Conservation (phyloP, 2,113 vertebrate genomes). For the Nothocercus julius region DNA sequence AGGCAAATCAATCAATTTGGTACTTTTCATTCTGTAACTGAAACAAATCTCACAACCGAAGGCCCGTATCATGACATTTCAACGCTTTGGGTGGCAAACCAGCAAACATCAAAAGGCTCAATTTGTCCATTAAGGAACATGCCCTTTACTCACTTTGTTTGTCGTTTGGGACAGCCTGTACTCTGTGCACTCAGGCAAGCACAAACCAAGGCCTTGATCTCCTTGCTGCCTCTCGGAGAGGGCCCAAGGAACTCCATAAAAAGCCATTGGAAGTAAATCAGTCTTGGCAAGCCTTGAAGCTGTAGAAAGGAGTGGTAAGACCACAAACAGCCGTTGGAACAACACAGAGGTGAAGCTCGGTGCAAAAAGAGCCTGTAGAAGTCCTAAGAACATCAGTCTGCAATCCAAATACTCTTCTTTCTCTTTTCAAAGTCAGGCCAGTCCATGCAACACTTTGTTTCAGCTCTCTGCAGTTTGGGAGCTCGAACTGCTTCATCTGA, state of each 20-base stretch:
- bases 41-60: background rate
- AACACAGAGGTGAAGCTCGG: background rate
- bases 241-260: background rate
- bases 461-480: background rate
- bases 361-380: fast-evolving
- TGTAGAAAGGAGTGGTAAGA: background rate
- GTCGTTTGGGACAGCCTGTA: background rate
- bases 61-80: background rate
- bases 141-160: background rate
- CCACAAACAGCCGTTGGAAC: background rate
- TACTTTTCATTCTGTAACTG: background rate
- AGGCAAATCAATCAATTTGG: background rate
- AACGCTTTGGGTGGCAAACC: background rate
- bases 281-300: background rate
- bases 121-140: background rate
- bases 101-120: background rate
- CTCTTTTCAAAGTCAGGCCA: background rate
- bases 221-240: background rate
- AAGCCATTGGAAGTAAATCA: background rate
- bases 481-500: background rate
- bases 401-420: background rate
- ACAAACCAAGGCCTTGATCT: background rate
- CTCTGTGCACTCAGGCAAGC: background rate
- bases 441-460: fast-evolving
- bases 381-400: background rate